These are phyloP conservation scores for Amaurobius ferox DNA, from an alignment of 2,888 invertebrate species.

Conservation along the genomic window DNA sequence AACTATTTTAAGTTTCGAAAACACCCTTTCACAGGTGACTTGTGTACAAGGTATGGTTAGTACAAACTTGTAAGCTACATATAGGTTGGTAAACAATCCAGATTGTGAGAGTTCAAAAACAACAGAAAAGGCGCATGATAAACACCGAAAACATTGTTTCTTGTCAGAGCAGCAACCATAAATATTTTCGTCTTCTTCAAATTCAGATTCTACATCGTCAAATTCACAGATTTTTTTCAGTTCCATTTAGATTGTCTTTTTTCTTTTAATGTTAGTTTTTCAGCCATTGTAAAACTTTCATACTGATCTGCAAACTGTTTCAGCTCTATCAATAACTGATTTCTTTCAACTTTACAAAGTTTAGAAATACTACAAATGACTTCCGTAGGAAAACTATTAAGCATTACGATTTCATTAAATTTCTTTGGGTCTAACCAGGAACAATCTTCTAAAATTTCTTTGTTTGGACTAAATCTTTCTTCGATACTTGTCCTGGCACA, in stretches of 20 bases:
- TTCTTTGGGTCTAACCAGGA: neutral
- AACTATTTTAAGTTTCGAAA: constrained; percentile 8
- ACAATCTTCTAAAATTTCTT: neutral
- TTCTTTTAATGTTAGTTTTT: neutral
- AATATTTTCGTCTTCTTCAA: neutral
- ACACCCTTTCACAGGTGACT: constrained; percentile 4
- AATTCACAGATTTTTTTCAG: no score
- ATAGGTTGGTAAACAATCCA: constrained; percentile 1
- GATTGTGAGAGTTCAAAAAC: neutral
- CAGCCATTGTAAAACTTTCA: neutral
- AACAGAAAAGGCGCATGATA: neutral
- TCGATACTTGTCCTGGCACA: neutral
- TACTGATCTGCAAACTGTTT: constrained; percentile 7
- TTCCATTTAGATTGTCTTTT: neutral
- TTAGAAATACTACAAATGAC: neutral
- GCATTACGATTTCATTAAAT: neutral
- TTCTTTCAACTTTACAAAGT: neutral
- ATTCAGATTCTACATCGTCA: no score
- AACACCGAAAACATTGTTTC: neutral
- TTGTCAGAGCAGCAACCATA: neutral
- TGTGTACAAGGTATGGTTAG: constrained; percentile 14
- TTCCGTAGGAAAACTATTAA: neutral
- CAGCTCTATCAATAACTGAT: neutral
- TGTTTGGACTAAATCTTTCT: neutral
- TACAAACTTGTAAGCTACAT: constrained; percentile 1